Evolutionary conservation across 2,797 vertebrate genomes (phyloP).

Genomic region (Hypotaenidia okinawae): DNA sequence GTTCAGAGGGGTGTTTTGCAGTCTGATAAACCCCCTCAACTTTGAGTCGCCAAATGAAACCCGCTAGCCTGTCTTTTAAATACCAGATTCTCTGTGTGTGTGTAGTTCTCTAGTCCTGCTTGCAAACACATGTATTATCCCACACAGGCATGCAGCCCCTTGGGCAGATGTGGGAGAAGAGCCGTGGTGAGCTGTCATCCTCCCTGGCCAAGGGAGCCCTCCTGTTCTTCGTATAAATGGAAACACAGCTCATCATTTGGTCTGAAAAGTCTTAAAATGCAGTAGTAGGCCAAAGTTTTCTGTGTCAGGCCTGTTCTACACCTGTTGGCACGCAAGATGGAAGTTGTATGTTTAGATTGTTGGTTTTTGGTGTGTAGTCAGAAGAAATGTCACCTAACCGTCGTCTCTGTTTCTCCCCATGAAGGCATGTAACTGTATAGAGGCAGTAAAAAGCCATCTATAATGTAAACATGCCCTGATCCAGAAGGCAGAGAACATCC

Average conservation of each 20-base stretch:
- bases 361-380: neutral
- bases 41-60: neutral
- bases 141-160: neutral
- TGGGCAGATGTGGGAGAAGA: fast-evolving
- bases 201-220: neutral
- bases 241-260: neutral
- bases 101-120: neutral
- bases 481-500: neutral
- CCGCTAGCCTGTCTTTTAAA: neutral
- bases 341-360: neutral
- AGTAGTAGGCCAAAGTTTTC: neutral
- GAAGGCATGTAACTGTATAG: neutral
- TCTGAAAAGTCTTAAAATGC: neutral
- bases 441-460: neutral
- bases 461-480: neutral
- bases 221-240: neutral
- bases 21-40: neutral
- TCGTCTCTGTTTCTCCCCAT: neutral
- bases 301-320: neutral
- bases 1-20: neutral
- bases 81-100: fast-evolving
- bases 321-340: neutral
- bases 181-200: neutral
- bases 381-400: neutral
- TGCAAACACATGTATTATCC: neutral